Base-by-base conservation (phyloP, 2,888 invertebrate genomes). In the Andrena hattorfiana region DNA sequence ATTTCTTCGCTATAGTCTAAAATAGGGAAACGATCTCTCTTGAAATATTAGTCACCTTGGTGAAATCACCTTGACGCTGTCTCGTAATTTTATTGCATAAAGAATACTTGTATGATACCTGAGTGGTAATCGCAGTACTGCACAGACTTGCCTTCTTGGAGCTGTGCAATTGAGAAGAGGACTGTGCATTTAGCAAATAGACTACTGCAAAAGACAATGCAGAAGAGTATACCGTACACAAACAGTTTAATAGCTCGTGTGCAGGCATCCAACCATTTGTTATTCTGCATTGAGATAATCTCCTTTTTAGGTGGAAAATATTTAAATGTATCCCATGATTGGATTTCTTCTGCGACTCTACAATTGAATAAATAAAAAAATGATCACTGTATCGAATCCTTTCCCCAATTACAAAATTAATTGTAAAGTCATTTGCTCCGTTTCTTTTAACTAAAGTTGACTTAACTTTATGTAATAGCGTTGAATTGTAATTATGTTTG, bases 321-420 rank as follows among this genome's bases (percentile, higher is more conserved):
- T 90, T 97, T 95, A 93, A 98, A 98, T 16, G 96, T 95, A 92
- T 98, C 97, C 98, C 98, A 98, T 94, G 96, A 95, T 91, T 96
- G 95, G 7, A 94, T 94, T 89, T 95, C 95, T 35, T 91, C 87
- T 30, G 62, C 0, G 6, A 28, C 6, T 2, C 82, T 83, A 35
- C 49, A 75, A 59, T 69, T 2, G 30, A 73, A 2, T 13, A 13
- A 49, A n/a, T n/a, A 48, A 42, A 42, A 42, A 42, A 42, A 16
- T 49, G 23, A 32, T 28, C 16, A 66, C 13, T 23, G 42, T 10
- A 32, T 56, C 23, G 7, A 26, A 49, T 32, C 30, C 20, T 20
- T 26, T n/a, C 16, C 6, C 49, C 20, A 56, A 64, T 32, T 42
- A 32, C 10, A n/a, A 60, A 51, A 23, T 6, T 56, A 51, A 54